Percentiles rank a stretch among this genome's conserved stretches.
These are phyloP conservation scores for Amazona guildingii DNA, from an alignment of 2,113 vertebrate species.

Conservation along the genomic window DNA sequence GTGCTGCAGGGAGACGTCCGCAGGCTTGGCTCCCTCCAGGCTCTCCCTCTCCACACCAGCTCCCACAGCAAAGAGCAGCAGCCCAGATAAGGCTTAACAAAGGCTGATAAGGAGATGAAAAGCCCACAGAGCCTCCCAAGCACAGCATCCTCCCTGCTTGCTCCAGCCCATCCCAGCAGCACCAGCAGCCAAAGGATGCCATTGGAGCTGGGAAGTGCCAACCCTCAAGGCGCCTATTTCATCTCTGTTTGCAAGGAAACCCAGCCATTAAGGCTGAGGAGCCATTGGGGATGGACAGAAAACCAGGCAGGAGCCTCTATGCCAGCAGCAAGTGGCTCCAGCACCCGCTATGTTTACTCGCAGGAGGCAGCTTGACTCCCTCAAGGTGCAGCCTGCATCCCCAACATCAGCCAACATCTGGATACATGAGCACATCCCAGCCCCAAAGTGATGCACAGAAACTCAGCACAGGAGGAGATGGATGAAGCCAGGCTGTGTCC, in stretches of 20 bases:
- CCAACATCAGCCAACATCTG: neutral
- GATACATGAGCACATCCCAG: neutral
- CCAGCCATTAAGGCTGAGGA: neutral
- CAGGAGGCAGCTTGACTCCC: accelerated
- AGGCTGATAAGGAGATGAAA: neutral
- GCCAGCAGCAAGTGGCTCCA: neutral
- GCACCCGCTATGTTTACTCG: neutral
- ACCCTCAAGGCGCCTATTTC: neutral
- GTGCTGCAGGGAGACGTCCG: accelerated
- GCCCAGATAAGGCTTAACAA: constrained; percentile 12
- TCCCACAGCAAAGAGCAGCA: accelerated
- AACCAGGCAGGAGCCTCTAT: neutral
- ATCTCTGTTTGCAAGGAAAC: neutral
- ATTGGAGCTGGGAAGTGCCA: neutral
- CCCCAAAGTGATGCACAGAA: neutral
- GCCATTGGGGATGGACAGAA: neutral
- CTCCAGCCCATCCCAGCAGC: neutral
- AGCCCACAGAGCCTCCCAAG: neutral
- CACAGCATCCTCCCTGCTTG: neutral
- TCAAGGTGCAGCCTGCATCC: neutral
- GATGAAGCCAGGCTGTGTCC: neutral
- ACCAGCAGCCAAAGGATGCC: neutral
- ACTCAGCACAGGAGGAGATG: neutral
- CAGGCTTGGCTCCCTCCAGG: neutral
- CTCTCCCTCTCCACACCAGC: neutral